These are phyloP conservation scores for Serranus cabrilla DNA, from an alignment of 2,797 vertebrate species.

Conservation along the genomic window DNA sequence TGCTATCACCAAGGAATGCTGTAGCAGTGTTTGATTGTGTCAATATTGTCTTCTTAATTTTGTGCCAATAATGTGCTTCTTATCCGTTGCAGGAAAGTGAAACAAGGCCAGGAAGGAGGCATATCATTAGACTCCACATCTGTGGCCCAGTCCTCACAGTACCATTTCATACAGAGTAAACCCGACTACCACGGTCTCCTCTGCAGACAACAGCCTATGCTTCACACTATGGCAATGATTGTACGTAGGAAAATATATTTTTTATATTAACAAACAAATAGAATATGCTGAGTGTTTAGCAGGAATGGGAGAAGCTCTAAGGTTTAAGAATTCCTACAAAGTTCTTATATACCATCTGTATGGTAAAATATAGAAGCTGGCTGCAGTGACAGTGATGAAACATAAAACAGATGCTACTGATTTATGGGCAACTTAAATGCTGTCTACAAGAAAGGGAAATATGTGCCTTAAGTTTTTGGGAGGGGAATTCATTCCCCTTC, in stretches of 20 bases:
- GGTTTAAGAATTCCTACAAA: not conserved
- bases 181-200: slow-evolving; percentile 83
- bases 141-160: slow-evolving; percentile 81
- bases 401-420: slow-evolving; percentile 22
- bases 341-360: not conserved
- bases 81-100: slow-evolving; percentile 76
- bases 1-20: not conserved
- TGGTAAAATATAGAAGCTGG: slow-evolving; percentile 11
- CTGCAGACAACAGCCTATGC: slow-evolving; percentile 71
- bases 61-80: slow-evolving; percentile 24
- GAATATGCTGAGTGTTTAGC: not conserved
- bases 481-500: too few relatives aligned
- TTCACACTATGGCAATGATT: slow-evolving; percentile 80
- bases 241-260: slow-evolving; percentile 66
- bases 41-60: slow-evolving; percentile 7
- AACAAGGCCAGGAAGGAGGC: slow-evolving; percentile 69
- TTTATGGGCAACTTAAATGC: slow-evolving; percentile 13
- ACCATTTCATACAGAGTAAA: slow-evolving; percentile 80
- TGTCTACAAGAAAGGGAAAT: slow-evolving; percentile 5
- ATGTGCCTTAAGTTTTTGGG: not conserved
- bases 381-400: not conserved
- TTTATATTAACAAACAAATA: not conserved
- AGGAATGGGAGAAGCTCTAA: not conserved
- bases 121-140: slow-evolving; percentile 68
- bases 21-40: not conserved